Conservation (phyloP, 2,888 invertebrate species). For the Agrotis puta region DNA sequence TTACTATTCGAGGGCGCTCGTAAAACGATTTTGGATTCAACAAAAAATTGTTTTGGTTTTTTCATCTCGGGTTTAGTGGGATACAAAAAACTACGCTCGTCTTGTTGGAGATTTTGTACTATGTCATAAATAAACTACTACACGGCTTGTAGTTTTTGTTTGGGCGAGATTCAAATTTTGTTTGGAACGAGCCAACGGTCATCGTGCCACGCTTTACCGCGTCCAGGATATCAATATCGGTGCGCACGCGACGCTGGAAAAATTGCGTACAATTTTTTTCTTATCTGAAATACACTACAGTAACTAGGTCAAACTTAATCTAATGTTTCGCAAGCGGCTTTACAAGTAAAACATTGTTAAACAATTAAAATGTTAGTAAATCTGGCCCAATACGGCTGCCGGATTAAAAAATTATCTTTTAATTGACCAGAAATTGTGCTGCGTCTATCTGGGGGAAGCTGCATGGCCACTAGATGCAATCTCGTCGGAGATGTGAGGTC, state of each 20-base stretch:
- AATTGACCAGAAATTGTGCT: slow-evolving; percentile 87
- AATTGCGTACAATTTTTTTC: slow-evolving; percentile 80
- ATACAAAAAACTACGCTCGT: slow-evolving; percentile 77
- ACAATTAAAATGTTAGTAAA: slow-evolving; percentile 39
- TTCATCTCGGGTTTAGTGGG: slow-evolving; percentile 77
- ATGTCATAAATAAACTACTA: slow-evolving; percentile 87
- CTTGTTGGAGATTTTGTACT: slow-evolving; percentile 85
- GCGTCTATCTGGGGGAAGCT: slow-evolving; percentile 88
- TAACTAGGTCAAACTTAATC: slow-evolving; percentile 83
- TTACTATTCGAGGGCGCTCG: slow-evolving; percentile 88
- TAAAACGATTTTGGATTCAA: slow-evolving; percentile 85
- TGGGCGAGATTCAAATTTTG: slow-evolving; percentile 81
- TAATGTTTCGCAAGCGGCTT: slow-evolving; percentile 75
- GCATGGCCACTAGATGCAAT: slow-evolving; percentile 90
- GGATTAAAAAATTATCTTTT: slow-evolving; percentile 80
- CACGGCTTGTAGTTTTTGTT: slow-evolving; percentile 78
- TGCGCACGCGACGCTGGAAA: slow-evolving; percentile 63
- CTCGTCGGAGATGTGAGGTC: slow-evolving; percentile 89
- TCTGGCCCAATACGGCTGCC: slow-evolving; percentile 54
- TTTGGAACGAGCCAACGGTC: slow-evolving; percentile 81
- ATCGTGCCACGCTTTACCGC: slow-evolving; percentile 69
- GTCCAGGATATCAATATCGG: slow-evolving; percentile 59
- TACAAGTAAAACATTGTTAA: slow-evolving; percentile 54
- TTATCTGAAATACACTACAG: slow-evolving; percentile 76
- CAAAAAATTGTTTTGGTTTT: slow-evolving; percentile 90